Conservation (phyloP, 2,888 invertebrate genomes). For the Scaptomyza caliginosa region DNA sequence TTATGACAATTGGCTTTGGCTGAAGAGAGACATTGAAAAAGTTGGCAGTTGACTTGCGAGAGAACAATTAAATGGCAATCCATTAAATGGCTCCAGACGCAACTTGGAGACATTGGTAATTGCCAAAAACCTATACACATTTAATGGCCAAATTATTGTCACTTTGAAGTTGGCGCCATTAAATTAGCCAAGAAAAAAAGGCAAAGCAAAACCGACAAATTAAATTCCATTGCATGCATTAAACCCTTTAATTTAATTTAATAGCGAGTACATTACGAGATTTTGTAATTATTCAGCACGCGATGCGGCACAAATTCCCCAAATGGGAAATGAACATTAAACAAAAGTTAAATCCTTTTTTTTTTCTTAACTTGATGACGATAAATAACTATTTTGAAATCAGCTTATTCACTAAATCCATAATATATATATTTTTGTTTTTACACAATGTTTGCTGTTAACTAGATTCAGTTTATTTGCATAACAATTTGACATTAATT, state of each 20-base stretch:
- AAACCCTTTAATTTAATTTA: slow-evolving; percentile 1
- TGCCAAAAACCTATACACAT: not conserved
- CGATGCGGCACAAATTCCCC: slow-evolving; percentile 38
- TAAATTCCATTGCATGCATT: slow-evolving; percentile 4
- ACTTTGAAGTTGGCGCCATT: slow-evolving; percentile 75
- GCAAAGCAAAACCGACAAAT: not conserved
- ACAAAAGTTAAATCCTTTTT: slow-evolving; percentile 32
- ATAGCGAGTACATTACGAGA: not conserved
- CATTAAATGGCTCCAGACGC: slow-evolving; percentile 65
- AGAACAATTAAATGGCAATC: slow-evolving; percentile 76
- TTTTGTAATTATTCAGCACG: slow-evolving; percentile 35
- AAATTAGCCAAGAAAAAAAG: slow-evolving; percentile 43
- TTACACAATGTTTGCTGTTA: slow-evolving; percentile 1
- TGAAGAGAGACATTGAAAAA: slow-evolving; percentile 57
- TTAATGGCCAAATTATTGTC: slow-evolving; percentile 73
- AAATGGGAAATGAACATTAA: slow-evolving; percentile 11
- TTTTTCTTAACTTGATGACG: too few relatives aligned
- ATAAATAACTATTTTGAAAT: not conserved
- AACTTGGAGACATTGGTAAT: not conserved
- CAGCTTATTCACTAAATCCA: not conserved
- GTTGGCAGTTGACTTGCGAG: slow-evolving; percentile 62
- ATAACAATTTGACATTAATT: slow-evolving; percentile 66
- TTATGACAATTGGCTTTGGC: slow-evolving; percentile 74
- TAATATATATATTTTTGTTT: not conserved
- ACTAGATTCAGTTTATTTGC: slow-evolving; percentile 39